Percentiles rank a stretch among this genome's conserved stretches.
phyloP scores from a whole-genome alignment of 2,797 vertebrate species.

The Anolis apletophallus region DNA sequence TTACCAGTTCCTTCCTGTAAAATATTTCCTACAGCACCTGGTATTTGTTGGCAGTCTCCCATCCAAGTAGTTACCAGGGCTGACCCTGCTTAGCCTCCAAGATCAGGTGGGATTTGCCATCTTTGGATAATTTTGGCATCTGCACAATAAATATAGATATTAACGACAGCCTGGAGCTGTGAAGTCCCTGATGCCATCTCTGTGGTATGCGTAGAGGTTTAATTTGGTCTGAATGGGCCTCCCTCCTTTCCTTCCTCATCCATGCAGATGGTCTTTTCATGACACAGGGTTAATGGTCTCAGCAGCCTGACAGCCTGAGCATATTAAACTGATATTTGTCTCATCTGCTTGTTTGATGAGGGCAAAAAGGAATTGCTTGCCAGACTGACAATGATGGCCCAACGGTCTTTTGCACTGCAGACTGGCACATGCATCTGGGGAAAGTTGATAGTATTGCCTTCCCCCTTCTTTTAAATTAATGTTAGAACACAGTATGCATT shows the following conservation, averaged over 20 bases:
- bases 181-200: background rate
- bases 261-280: conserved; percentile 26
- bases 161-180: background rate
- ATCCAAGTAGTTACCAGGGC: no score
- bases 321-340: conserved; percentile 29
- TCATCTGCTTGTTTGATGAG: conserved; percentile 12
- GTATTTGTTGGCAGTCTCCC: no score
- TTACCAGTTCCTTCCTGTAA: no score
- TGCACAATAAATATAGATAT: background rate
- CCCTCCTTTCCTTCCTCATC: conserved; percentile 19
- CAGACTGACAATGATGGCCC: conserved; percentile 12
- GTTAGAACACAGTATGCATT: conserved; percentile 6
- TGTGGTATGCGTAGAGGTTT: background rate
- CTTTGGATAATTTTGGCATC: no score
- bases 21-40: no score
- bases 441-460: background rate
- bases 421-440: background rate
- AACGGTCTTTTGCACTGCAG: conserved; percentile 13
- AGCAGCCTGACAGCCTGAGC: conserved; percentile 1
- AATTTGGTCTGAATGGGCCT: conserved; percentile 5
- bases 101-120: no score
- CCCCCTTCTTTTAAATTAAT: conserved; percentile 1
- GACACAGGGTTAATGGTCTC: background rate
- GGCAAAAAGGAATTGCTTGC: conserved; percentile 23
- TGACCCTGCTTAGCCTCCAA: no score